Evolutionary conservation across 2,113 vertebrate genomes (phyloP).

Genomic region (Actenoides hombroni): DNA sequence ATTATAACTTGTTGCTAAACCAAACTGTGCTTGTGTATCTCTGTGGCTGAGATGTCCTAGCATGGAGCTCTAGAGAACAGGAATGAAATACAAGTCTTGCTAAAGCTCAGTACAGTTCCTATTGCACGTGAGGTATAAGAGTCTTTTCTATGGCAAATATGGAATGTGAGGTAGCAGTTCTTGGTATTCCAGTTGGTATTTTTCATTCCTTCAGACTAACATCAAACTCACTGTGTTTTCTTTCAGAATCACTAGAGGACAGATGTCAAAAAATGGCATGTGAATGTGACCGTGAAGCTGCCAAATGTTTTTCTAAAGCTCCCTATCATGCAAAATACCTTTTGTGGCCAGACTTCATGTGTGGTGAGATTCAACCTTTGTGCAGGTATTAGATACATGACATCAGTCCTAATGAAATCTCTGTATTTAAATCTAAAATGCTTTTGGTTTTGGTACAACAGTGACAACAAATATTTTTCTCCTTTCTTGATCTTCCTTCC

Average conservation of each 20-base stretch:
- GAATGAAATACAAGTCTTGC: background rate
- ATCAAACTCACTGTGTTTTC: conserved; percentile 27
- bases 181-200: background rate
- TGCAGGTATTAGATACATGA: conserved; percentile 53
- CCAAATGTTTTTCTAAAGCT: conserved; percentile 81
- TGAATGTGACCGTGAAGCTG: conserved; percentile 85
- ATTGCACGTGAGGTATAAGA: background rate
- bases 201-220: background rate
- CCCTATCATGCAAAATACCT: conserved; percentile 78
- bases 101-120: background rate
- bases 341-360: conserved; percentile 84
- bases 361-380: conserved; percentile 73
- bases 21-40: background rate
- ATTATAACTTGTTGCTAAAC: background rate
- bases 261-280: conserved; percentile 86
- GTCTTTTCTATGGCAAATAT: background rate
- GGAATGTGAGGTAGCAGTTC: background rate
- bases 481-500: background rate
- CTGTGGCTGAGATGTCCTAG: background rate
- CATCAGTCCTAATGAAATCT: background rate
- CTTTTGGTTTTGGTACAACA: background rate
- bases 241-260: conserved; percentile 82
- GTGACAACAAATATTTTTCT: background rate
- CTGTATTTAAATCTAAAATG: background rate
- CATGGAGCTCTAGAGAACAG: background rate